These are phyloP conservation scores for Strigamia maritima DNA, from an alignment of 2,888 invertebrate genomes.

Conservation along the genomic window DNA sequence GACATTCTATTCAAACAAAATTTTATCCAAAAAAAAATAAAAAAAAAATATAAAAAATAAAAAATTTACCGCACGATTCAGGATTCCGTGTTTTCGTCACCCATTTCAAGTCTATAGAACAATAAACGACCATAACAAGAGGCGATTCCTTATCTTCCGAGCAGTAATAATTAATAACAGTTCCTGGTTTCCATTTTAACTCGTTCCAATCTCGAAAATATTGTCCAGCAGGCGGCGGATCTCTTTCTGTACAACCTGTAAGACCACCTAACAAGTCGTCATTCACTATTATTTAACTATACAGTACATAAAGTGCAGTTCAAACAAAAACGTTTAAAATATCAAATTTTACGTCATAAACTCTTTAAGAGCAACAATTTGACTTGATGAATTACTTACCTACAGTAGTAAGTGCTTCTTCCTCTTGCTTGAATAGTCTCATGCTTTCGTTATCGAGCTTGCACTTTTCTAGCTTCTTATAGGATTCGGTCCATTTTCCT, in stretches of 20 bases:
- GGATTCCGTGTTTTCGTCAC: not conserved
- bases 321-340: no score
- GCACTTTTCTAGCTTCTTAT: not conserved
- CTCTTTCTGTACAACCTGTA: not conserved
- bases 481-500: not conserved
- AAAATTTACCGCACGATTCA: not conserved
- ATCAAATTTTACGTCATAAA: no score
- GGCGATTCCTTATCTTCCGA: not conserved
- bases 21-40: no score
- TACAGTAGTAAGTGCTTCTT: not conserved
- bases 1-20: not conserved
- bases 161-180: constrained; percentile 15
- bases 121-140: not conserved
- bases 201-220: constrained; percentile 26
- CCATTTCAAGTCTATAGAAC: not conserved
- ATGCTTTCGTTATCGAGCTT: not conserved
- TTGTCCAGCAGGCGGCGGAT: not conserved
- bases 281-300: not conserved
- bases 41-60: no score
- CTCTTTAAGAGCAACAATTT: no score
- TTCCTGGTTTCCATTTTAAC: not conserved
- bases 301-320: not conserved
- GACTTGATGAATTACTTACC: no score
- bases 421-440: not conserved
- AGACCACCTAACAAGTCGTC: not conserved